Conservation (phyloP, 2,797 vertebrate species). For the Pipistrellus pygmaeus region DNA sequence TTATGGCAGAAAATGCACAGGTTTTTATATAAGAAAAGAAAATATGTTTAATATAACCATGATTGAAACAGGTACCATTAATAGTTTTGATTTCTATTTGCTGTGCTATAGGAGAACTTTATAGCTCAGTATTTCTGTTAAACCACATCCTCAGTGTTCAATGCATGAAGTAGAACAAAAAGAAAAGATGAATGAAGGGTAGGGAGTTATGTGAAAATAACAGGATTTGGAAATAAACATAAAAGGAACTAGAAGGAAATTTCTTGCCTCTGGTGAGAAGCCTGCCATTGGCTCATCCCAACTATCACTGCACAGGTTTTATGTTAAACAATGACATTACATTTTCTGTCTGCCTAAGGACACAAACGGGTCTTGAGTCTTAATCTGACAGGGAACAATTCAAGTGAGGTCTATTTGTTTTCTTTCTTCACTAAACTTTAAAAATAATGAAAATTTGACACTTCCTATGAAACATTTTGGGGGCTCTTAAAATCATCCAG, state of each 20-base stretch:
- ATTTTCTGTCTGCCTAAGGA: constrained; percentile 21
- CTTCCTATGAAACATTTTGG: not conserved
- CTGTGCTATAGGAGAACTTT: not conserved
- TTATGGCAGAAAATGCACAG: constrained; percentile 29
- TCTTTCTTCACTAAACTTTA: constrained; percentile 27
- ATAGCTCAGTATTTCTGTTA: constrained; percentile 45
- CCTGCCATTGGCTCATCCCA: not conserved
- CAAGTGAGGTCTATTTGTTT: constrained; percentile 1
- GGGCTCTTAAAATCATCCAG: not conserved
- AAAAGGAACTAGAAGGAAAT: constrained; percentile 44
- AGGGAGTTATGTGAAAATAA: constrained; percentile 40
- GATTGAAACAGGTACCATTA: not conserved
- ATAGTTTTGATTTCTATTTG: constrained; percentile 41
- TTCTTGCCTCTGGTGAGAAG: constrained; percentile 41
- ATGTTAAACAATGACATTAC: not conserved
- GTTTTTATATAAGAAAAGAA: constrained; percentile 29
- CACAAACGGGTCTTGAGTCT: constrained; percentile 31
- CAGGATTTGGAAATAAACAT: constrained; percentile 65
- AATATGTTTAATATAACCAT: constrained; percentile 22
- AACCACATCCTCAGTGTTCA: constrained; percentile 8
- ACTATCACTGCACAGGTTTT: not conserved
- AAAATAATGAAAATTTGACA: constrained; percentile 27
- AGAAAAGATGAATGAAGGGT: constrained; percentile 48
- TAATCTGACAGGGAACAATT: not conserved
- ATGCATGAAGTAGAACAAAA: constrained; percentile 40